These are phyloP conservation scores for Numenius arquata DNA, from an alignment of 2,113 vertebrate genomes.

Conservation along the genomic window DNA sequence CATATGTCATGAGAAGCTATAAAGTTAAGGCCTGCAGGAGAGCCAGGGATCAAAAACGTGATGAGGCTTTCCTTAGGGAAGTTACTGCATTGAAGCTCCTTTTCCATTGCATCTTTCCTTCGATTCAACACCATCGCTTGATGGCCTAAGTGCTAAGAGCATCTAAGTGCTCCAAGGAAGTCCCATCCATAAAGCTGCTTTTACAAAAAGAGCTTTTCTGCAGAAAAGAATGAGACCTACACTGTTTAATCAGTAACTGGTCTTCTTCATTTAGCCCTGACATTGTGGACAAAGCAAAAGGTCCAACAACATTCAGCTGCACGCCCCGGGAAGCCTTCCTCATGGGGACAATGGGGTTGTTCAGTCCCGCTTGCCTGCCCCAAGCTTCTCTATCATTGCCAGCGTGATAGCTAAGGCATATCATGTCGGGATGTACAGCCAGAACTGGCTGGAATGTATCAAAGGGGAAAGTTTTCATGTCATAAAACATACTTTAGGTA, in stretches of 20 bases:
- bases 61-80: not conserved
- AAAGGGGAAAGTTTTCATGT: not conserved
- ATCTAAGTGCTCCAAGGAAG: not conserved
- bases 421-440: fast-evolving
- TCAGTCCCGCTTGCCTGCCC: not conserved
- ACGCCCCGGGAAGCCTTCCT: not conserved
- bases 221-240: not conserved
- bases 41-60: not conserved
- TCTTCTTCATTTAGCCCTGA: not conserved
- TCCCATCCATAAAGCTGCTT: not conserved
- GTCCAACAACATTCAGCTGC: not conserved
- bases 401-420: not conserved
- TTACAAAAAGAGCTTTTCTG: not conserved
- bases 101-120: not conserved
- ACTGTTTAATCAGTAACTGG: not conserved
- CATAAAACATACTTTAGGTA: not conserved
- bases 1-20: not conserved
- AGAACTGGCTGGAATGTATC: not conserved
- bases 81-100: not conserved
- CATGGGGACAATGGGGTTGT: fast-evolving
- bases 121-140: not conserved
- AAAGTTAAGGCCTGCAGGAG: not conserved
- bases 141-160: no score
- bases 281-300: not conserved
- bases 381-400: not conserved